phyloP scores from a whole-genome alignment of 2,797 vertebrate species.

The Rhynchonycteris naso region DNA sequence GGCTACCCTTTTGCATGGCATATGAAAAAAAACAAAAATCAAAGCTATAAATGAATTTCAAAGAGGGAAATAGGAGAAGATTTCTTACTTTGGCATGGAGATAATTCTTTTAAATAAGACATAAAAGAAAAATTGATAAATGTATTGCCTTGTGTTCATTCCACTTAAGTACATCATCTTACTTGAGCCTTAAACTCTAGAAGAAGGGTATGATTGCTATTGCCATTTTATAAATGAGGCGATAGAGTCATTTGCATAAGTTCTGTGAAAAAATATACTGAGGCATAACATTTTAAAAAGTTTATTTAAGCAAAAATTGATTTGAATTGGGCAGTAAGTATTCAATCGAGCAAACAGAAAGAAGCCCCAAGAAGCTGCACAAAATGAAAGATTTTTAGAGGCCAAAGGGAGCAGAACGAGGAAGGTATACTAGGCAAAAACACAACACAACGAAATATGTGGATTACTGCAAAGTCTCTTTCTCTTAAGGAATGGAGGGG shows the following conservation, averaged over 20 bases:
- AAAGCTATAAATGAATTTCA: background rate
- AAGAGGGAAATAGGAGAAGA: background rate
- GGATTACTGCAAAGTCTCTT: background rate
- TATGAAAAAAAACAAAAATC: background rate
- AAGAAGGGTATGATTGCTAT: background rate
- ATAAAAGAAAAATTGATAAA: background rate
- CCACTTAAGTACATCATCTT: background rate
- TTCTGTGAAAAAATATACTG: background rate
- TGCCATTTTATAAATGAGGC: background rate
- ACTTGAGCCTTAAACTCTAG: background rate
- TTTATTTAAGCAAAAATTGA: background rate
- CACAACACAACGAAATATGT: background rate
- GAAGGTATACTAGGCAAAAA: background rate
- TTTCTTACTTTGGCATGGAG: background rate
- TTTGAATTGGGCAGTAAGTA: background rate
- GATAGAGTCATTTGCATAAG: background rate
- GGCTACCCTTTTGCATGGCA: background rate
- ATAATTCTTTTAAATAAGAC: background rate
- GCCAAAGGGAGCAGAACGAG: background rate
- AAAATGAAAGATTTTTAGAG: background rate
- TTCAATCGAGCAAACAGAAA: background rate
- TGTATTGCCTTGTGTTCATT: background rate
- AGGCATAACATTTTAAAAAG: background rate
- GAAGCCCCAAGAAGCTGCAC: background rate
- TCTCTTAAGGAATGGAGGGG: background rate